Base-by-base conservation (phyloP, 2,113 vertebrate genomes). In the Colaptes auratus region DNA sequence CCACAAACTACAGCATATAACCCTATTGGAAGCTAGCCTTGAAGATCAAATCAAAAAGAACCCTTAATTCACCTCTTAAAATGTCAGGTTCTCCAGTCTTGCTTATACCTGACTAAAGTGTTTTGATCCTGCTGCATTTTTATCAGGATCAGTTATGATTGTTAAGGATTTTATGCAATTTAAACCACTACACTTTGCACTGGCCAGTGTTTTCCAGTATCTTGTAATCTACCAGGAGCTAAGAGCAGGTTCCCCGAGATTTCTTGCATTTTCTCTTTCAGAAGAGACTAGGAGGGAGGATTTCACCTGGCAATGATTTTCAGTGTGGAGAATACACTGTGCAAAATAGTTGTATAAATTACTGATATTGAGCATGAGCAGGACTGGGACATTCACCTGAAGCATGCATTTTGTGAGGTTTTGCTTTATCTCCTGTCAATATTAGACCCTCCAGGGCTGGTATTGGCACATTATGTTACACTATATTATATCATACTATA, bases 121-220 rank as follows among this genome's bases (percentile, higher is more conserved):
- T 75, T 92, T 88, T 80, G 28, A 92, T 88, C n/a, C 25, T 56
- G 24, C 36, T 92, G n/a, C 13, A 31, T 70, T 94, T 84, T 59
- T 18, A 69, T 39, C 77, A 58, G 28, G 72, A 81, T 27, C 44
- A 11, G 31, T 72, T 42, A 69, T 6, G 24, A 74, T 55, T n/a
- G 2, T 35, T 76, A 50, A 2, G 2, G 0, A 7, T 46, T 55
- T 58, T 46, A 35, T 35, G 17, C 69, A 63, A 85, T 72, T 16
- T 53, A 55, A 89, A 50, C 1, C 15, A 55, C 25, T 42, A 8
- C 5, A 46, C 70, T 76, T 89, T 53, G 50, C n/a, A 36, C 60
- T 63, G 35, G 35, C 82, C 71, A 82, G 1, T 71, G 18, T 84
- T 67, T 70, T 60, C 35, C 65, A 58, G 12, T 50, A 36, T 59